Base-by-base conservation (phyloP, 2,113 vertebrate species). In the Hepsetus odoe region DNA sequence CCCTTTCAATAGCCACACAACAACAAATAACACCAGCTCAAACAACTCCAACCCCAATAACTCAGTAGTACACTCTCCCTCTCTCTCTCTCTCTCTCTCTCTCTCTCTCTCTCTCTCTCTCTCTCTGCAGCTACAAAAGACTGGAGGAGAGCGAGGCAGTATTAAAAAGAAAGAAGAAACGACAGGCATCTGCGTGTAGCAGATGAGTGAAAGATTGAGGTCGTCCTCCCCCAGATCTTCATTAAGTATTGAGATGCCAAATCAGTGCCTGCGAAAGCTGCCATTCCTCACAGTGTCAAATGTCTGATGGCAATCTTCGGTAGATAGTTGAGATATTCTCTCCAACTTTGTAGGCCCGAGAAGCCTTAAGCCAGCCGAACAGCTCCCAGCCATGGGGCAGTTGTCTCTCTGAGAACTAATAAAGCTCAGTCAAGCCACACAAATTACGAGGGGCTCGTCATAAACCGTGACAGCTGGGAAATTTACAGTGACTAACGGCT, bases 181-280 rank as follows among this genome's bases (percentile, higher is more conserved):
- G 18, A 20, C 42, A 75, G 72, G 72, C 74, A 42, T 81, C 55
- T 49, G 65, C 67, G 68, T 70, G 44, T 16, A 12, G 38, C 46
- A 59, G 46, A 74, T 77, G 87, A 90, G 82, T 87, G 89, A 90
- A 84, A 86, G 87, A 91, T 88, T 89, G 84, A 86, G 90, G 87
- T 89, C 85, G 85, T 84, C 82, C 81, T 86, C 79, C 75, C 83
- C 81, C 78, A 80, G 83, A 84, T 86, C 83, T 74, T 86, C 86
- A 81, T 84, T 81, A 84, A 65, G 58, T 62, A 73, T 68, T 67
- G 69, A 82, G 80, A 18, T 66, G 79, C 77, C 82, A 82, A 79
- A 80, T 85, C 61, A 58, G 69, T 77, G 44, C 72, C 80, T 83
- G 77, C 82, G 32, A 44, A 81, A 82, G 42, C 24, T 81, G 76